phyloP scores from a whole-genome alignment of 2,113 vertebrate species.

The Sylvilagus bachmani region DNA sequence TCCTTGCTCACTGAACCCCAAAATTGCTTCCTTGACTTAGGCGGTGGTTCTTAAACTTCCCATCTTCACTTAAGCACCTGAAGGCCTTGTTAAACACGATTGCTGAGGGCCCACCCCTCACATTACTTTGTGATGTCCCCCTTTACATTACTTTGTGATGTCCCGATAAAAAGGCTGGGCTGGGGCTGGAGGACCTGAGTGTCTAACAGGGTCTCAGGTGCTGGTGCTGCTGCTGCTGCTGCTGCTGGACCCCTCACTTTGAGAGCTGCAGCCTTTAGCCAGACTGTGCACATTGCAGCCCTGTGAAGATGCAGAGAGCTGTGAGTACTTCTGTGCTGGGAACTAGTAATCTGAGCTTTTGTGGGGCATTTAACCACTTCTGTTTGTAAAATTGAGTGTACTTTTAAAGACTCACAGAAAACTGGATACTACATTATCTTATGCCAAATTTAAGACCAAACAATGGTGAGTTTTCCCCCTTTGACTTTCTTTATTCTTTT shows the following conservation, averaged over 20 bases:
- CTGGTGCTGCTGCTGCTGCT: background rate
- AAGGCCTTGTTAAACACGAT: background rate
- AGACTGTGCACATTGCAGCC: background rate
- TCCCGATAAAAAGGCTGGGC: background rate
- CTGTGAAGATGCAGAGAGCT: conserved; percentile 19
- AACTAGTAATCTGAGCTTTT: background rate
- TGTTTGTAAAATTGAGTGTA: conserved; percentile 13
- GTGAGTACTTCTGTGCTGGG: background rate
- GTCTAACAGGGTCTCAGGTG: background rate
- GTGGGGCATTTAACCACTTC: conserved; percentile 28
- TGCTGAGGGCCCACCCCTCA: background rate
- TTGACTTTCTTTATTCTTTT: conserved; percentile 54
- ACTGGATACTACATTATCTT: background rate
- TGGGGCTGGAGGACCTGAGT: background rate
- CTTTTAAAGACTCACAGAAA: too few relatives aligned
- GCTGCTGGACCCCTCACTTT: background rate
- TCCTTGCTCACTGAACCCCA: background rate
- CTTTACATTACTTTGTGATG: too few relatives aligned
- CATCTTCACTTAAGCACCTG: background rate
- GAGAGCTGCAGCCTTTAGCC: conserved; percentile 22
- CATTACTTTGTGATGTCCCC: too few relatives aligned
- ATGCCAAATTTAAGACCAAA: background rate
- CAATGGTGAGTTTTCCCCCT: background rate
- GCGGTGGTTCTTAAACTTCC: background rate
- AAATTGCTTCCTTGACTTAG: conserved; percentile 7